phyloP scores from a whole-genome alignment of 2,888 invertebrate genomes.

The Agriopis marginaria region DNA sequence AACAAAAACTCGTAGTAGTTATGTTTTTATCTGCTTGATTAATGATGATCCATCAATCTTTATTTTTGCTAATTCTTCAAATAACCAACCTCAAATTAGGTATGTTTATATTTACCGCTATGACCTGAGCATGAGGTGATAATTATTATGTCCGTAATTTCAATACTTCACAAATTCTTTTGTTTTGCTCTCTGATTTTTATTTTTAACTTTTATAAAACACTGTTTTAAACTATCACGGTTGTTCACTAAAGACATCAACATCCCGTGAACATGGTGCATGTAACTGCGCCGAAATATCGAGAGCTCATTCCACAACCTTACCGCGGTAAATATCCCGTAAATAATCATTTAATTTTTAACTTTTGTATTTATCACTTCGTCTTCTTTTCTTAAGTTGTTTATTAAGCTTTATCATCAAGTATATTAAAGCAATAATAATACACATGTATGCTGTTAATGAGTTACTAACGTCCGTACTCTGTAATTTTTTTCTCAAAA shows the following conservation, averaged over 20 bases:
- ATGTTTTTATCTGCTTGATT: slow-evolving; percentile 32
- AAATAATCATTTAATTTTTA: no score
- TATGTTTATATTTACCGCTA: slow-evolving; percentile 44
- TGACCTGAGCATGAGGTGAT: slow-evolving; percentile 18
- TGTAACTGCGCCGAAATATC: no score
- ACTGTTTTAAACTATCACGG: no score
- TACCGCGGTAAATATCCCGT: no score
- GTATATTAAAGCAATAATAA: slow-evolving; percentile 34
- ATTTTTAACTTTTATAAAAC: no score
- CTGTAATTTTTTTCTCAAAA: slow-evolving; percentile 44
- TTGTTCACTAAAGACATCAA: no score
- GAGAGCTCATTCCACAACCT: no score
- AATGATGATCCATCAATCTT: slow-evolving; percentile 48
- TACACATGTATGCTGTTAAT: slow-evolving; percentile 40
- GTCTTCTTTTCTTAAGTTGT: not conserved
- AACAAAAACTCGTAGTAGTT: slow-evolving; percentile 46
- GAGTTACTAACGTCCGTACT: slow-evolving; percentile 52
- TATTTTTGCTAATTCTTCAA: slow-evolving; percentile 30
- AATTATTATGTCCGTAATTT: slow-evolving; percentile 2
- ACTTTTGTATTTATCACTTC: not conserved
- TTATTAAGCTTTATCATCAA: not conserved
- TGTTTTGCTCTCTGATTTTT: not conserved
- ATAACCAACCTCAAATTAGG: slow-evolving; percentile 45
- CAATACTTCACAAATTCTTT: slow-evolving; percentile 37
- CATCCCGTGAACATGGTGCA: no score